A percentile compares a stretch with the other conserved stretches of the same genome.
Conservation (phyloP, 2,797 vertebrate species). For the Schizopygopsis pylzovi region DNA sequence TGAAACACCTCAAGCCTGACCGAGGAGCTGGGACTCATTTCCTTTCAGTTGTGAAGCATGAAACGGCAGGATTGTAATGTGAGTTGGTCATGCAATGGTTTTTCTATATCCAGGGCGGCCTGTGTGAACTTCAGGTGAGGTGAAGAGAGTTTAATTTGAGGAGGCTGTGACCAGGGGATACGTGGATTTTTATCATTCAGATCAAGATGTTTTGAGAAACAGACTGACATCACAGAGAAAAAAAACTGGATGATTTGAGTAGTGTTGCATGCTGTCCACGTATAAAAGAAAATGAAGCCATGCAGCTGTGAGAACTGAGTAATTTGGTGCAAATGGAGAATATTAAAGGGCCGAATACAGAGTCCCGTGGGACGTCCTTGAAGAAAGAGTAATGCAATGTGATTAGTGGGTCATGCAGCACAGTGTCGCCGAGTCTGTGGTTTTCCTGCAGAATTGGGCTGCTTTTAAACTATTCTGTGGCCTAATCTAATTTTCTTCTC, state of each 20-base stretch:
- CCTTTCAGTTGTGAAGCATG: slow-evolving; percentile 14
- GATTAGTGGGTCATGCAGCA: neutral
- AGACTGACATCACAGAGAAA: neutral
- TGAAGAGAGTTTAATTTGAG: neutral
- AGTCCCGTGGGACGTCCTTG: neutral
- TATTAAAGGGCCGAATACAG: neutral
- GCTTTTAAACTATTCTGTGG: neutral
- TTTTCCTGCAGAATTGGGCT: neutral
- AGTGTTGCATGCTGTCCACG: neutral
- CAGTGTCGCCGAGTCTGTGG: neutral
- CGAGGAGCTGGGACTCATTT: slow-evolving; percentile 11
- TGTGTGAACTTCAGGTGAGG: neutral
- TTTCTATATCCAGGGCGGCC: neutral
- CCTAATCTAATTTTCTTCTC: neutral
- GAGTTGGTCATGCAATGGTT: slow-evolving; percentile 5
- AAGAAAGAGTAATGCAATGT: neutral
- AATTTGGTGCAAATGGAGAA: neutral
- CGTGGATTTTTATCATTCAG: neutral
- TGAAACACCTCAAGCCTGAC: slow-evolving; percentile 10
- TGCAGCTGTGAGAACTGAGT: neutral
- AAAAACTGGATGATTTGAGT: neutral
- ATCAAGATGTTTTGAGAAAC: neutral
- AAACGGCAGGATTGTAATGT: neutral
- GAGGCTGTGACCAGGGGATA: neutral
- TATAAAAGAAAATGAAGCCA: neutral